Percentiles rank a stretch among this genome's conserved stretches.
Conservation (phyloP, 2,888 invertebrate species). For the Hedya salicella region DNA sequence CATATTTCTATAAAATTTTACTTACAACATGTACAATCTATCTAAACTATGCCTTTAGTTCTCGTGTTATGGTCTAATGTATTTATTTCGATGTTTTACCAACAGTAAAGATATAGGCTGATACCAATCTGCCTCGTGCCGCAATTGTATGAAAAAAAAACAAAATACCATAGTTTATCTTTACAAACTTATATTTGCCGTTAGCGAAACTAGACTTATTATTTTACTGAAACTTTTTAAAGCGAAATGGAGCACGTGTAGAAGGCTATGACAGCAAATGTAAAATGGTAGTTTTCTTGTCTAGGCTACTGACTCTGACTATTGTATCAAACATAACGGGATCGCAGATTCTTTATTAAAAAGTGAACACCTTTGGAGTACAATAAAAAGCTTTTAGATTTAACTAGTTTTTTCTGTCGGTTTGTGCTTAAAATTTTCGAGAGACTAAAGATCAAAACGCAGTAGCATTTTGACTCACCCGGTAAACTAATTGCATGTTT, state of each 20-base stretch:
- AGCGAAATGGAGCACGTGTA: not conserved
- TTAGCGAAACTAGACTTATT: not conserved
- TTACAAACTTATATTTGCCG: conserved; percentile 16
- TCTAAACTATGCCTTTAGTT: not conserved
- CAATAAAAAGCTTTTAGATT: not conserved
- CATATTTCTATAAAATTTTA: not conserved
- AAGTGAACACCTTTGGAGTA: not conserved
- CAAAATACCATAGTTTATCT: conserved; percentile 6
- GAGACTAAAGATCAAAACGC: no score
- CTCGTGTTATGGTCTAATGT: not conserved
- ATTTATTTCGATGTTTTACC: not conserved
- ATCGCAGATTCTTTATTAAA: conserved; percentile 7
- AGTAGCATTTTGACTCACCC: no score
- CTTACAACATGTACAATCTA: not conserved
- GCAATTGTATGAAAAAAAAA: conserved; percentile 1
- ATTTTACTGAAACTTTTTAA: not conserved
- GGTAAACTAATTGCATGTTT: no score
- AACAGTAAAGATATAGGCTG: not conserved
- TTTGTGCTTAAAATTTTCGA: no score
- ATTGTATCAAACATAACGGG: conserved; percentile 13
- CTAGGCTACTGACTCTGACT: conserved; percentile 15
- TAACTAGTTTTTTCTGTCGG: no score
- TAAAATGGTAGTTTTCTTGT: conserved; percentile 5
- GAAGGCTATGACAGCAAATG: not conserved
- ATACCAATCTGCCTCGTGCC: conserved; percentile 24